These are phyloP conservation scores for Fabriciana adippe DNA, from an alignment of 2,888 invertebrate species.

Conservation along the genomic window DNA sequence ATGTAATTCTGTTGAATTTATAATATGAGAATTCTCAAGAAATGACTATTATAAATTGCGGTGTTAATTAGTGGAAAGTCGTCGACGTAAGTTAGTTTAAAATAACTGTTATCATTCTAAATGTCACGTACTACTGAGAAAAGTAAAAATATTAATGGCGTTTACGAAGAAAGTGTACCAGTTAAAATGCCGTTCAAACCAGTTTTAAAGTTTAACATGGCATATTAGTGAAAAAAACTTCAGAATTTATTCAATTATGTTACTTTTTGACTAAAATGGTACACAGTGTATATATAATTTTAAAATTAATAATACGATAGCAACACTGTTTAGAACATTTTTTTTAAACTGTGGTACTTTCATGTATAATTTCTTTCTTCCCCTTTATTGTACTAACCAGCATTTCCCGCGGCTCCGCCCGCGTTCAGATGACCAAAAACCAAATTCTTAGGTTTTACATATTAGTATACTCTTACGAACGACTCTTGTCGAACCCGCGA, in stretches of 20 bases:
- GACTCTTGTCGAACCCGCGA: no score
- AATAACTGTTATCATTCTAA: conserved; percentile 16
- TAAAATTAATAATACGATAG: neutral
- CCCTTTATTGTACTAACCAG: no score
- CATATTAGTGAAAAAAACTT: neutral
- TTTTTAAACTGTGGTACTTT: no score
- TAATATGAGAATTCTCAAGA: neutral
- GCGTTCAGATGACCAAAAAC: no score
- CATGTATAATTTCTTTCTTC: no score
- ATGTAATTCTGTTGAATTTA: no score
- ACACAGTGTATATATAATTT: neutral
- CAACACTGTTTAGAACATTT: no score
- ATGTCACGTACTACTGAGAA: conserved; percentile 24
- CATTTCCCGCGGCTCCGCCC: no score
- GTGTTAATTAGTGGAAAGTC: conserved; percentile 4
- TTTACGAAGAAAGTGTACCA: conserved; percentile 32
- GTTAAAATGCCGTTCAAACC: conserved; percentile 29
- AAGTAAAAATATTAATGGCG: conserved; percentile 22
- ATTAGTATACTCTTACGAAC: no score
- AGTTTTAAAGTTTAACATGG: conserved; percentile 21
- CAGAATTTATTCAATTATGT: neutral
- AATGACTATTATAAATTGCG: neutral
- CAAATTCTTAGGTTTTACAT: no score
- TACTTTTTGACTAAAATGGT: neutral
- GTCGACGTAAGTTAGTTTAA: conserved; percentile 15